A percentile compares a stretch with the other conserved stretches of the same genome.
These are phyloP conservation scores for Montipora efflorescens DNA, from an alignment of 64 coral and sea anemone genomes.

Conservation along the genomic window DNA sequence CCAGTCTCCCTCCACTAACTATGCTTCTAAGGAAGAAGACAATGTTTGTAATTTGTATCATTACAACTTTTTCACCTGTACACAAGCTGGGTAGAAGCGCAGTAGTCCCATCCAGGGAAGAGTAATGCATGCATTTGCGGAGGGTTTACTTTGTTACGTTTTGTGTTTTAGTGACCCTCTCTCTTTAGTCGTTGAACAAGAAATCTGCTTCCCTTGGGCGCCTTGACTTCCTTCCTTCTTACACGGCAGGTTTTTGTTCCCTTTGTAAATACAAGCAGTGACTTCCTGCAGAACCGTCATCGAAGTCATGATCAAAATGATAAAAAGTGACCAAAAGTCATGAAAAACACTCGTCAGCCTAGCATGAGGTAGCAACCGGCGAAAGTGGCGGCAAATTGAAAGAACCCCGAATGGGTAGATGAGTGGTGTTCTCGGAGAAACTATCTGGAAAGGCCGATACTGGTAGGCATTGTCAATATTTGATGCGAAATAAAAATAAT, in stretches of 20 bases:
- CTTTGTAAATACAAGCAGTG: constrained; percentile 7
- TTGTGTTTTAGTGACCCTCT: constrained; percentile 2
- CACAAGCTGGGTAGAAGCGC: neutral
- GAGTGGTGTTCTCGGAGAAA: neutral
- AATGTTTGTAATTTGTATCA: neutral
- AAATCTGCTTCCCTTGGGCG: neutral
- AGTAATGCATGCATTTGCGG: neutral
- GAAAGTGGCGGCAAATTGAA: constrained; percentile 7
- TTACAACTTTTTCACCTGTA: neutral
- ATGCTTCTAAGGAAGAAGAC: too few relatives aligned
- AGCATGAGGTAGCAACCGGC: neutral
- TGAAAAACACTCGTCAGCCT: neutral
- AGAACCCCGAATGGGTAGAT: neutral
- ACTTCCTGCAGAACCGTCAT: neutral
- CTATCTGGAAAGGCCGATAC: neutral
- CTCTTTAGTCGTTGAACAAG: neutral
- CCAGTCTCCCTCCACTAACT: too few relatives aligned
- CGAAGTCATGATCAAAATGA: neutral
- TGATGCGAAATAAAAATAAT: neutral
- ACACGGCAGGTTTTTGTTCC: neutral
- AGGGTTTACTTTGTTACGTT: neutral
- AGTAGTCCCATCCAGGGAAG: neutral
- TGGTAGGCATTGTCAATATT: neutral
- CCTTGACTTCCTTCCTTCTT: too few relatives aligned
- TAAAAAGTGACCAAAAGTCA: neutral